phyloP scores from a whole-genome alignment of 2,888 invertebrate species.

The Trissonchulus sp. region DNA sequence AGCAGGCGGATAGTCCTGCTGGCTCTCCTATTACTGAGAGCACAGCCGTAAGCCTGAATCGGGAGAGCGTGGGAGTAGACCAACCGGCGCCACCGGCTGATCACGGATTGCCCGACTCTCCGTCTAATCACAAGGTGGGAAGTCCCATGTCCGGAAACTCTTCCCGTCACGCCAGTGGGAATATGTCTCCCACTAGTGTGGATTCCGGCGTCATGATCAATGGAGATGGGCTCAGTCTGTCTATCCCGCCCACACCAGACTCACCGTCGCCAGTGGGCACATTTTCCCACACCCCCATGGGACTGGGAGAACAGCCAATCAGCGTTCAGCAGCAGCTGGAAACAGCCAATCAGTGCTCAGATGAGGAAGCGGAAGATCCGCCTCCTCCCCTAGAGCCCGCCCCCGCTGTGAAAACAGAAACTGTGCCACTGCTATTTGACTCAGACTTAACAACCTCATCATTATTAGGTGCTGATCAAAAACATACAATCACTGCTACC shows the following conservation, averaged over 20 bases:
- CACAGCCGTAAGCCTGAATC: no score
- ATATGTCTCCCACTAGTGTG: not conserved
- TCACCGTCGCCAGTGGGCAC: no score
- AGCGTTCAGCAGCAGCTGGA: not conserved
- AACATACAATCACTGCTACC: no score
- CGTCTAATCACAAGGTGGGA: no score
- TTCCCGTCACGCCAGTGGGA: not conserved
- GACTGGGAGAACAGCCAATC: no score
- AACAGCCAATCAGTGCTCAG: not conserved
- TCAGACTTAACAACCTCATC: not conserved
- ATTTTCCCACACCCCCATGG: not conserved
- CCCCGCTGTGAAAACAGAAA: not conserved
- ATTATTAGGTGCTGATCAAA: not conserved
- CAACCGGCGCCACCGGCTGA: no score
- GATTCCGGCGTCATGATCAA: not conserved
- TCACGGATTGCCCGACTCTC: no score
- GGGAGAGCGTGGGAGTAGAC: no score
- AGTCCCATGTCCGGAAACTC: not conserved
- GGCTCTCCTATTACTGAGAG: no score
- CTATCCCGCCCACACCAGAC: not conserved
- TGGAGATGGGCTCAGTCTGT: not conserved
- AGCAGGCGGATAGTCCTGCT: no score
- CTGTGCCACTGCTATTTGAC: not conserved
- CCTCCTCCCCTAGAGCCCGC: not conserved
- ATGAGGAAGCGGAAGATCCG: not conserved